Conservation (phyloP, 2,797 vertebrate species). For the Borostomias antarcticus region DNA sequence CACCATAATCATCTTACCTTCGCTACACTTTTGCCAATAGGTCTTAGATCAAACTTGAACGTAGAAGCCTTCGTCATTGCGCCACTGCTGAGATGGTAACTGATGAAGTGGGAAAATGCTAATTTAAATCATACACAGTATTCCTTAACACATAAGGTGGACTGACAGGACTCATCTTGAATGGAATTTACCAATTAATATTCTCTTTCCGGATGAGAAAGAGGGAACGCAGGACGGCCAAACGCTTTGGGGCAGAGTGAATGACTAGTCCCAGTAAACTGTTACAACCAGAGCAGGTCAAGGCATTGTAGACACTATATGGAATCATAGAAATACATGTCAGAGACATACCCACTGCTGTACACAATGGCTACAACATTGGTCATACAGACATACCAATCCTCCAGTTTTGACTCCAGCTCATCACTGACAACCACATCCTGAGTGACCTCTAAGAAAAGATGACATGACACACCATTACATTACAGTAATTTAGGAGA, state of each 20-base stretch:
- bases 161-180: not conserved
- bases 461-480: not conserved
- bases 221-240: conserved; percentile 74
- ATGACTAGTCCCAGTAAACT: conserved; percentile 75
- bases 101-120: conserved; percentile 57
- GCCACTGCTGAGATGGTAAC: conserved; percentile 81
- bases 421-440: conserved; percentile 70
- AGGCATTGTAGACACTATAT: conserved; percentile 76
- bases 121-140: not conserved
- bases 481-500: too few species aligned
- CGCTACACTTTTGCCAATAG: conserved; percentile 54
- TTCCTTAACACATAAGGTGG: not conserved
- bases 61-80: conserved; percentile 73
- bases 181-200: conserved; percentile 81
- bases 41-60: conserved; percentile 71
- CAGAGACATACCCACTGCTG: not conserved
- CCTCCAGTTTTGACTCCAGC: conserved; percentile 67
- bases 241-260: conserved; percentile 68
- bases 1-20: conserved; percentile 63
- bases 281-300: conserved; percentile 78
- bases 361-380: not conserved
- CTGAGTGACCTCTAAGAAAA: conserved; percentile 74
- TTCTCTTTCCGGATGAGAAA: conserved; percentile 85
- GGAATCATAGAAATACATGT: conserved; percentile 15
- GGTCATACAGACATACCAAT: conserved; percentile 75